These are phyloP conservation scores for Dasyurus viverrinus DNA, from an alignment of 2,113 vertebrate species.

Conservation along the genomic window DNA sequence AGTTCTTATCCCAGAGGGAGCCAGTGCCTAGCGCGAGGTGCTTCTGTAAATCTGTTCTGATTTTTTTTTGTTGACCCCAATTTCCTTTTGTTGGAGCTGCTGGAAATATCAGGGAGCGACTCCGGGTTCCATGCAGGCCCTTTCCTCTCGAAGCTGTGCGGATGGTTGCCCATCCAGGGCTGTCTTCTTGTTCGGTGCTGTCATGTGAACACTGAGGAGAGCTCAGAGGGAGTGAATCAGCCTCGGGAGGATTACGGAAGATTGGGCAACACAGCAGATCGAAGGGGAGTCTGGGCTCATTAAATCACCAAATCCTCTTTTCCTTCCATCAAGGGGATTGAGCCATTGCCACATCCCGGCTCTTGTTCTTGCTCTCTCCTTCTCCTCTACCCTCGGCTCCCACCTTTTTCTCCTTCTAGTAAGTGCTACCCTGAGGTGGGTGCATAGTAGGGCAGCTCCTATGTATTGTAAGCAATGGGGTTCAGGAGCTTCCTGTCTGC, in stretches of 20 bases:
- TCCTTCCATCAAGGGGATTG: not conserved
- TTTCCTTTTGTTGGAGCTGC: not conserved
- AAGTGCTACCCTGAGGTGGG: not conserved
- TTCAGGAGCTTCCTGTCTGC: not conserved
- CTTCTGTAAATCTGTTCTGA: no score
- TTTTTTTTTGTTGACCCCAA: not conserved
- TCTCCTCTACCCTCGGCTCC: not conserved
- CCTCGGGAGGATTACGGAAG: not conserved
- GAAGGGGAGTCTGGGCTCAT: constrained; percentile 30
- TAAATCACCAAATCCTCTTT: constrained; percentile 5
- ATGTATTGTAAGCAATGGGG: not conserved
- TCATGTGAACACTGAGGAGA: not conserved
- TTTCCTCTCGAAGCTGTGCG: not conserved
- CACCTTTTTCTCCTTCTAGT: not conserved
- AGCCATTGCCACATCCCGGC: constrained; percentile 1
- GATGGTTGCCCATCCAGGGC: not conserved
- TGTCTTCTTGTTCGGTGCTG: not conserved
- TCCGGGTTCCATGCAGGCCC: not conserved
- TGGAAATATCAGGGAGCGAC: not conserved
- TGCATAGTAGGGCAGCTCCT: not conserved
- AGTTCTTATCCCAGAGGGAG: no score
- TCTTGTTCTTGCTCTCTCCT: constrained; percentile 4
- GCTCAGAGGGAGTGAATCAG: not conserved
- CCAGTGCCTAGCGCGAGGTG: no score
- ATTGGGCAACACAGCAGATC: constrained; percentile 1